A percentile compares a stretch with the other conserved stretches of the same genome.
phyloP scores from a whole-genome alignment of 2,888 invertebrate species.

The Drosophila engyochracea region DNA sequence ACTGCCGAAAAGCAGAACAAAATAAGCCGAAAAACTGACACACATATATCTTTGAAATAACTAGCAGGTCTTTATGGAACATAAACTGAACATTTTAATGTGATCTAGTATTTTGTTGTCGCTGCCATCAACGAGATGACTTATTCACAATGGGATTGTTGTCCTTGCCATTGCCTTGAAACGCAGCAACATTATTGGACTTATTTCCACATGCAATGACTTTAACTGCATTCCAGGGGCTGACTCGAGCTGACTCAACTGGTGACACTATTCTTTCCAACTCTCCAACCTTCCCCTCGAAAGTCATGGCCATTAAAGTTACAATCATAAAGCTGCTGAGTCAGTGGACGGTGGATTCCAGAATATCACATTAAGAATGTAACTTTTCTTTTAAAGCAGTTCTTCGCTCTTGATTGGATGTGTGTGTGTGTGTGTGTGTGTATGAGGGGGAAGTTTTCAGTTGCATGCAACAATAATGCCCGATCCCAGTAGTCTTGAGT shows the following conservation, averaged over 20 bases:
- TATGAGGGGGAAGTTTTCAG: conserved; percentile 6
- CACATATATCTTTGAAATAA: conserved; percentile 13
- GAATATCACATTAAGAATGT: conserved; percentile 64
- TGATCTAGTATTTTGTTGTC: conserved; percentile 11
- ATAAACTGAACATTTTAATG: conserved; percentile 37
- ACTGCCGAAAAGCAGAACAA: not conserved
- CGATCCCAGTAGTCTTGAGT: conserved; percentile 42
- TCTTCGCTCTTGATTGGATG: not conserved
- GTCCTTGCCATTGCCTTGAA: conserved; percentile 44
- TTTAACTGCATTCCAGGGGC: conserved; percentile 15
- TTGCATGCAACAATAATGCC: conserved; percentile 54
- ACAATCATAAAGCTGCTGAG: conserved; percentile 61
- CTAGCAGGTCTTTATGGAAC: conserved; percentile 14
- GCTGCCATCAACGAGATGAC: conserved; percentile 44
- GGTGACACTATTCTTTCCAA: conserved; percentile 23
- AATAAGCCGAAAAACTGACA: conserved; percentile 10
- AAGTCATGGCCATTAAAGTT: conserved; percentile 62
- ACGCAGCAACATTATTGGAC: conserved; percentile 48
- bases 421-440: conserved; percentile 1
- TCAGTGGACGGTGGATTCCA: conserved; percentile 13
- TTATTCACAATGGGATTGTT: conserved; percentile 46
- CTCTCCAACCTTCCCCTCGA: not conserved
- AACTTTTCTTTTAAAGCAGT: conserved; percentile 66
- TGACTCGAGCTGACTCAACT: conserved; percentile 31
- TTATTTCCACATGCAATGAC: conserved; percentile 32